Evolutionary conservation across 2,113 vertebrate species (phyloP).

Genomic region (Rostratula benghalensis): DNA sequence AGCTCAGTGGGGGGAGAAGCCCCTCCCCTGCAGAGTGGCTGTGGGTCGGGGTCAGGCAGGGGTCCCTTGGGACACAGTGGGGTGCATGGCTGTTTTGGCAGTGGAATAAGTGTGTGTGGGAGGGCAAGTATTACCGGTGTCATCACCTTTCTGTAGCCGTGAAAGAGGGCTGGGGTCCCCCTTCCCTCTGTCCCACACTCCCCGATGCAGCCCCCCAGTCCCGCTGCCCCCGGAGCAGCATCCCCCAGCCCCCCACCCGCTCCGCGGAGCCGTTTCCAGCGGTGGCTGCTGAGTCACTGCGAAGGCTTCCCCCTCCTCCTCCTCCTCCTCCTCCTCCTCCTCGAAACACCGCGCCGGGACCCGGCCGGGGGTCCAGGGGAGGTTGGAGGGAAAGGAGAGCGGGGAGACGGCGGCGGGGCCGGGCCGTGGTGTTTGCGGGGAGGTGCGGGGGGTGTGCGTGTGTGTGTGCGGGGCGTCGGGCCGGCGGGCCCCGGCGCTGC

Average conservation of each 20-base stretch:
- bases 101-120: neutral
- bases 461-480: neutral
- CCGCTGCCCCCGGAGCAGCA: neutral
- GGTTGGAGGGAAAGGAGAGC: too few species aligned
- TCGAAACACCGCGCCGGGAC: too few species aligned
- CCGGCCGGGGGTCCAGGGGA: too few species aligned
- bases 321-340: too few species aligned
- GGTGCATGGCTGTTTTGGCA: rapidly evolving
- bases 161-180: neutral
- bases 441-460: too few species aligned
- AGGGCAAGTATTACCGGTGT: rapidly evolving
- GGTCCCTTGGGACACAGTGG: neutral
- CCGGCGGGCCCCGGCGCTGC: conserved; percentile 15
- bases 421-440: too few species aligned
- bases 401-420: too few species aligned
- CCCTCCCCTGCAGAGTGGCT: neutral
- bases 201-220: rapidly evolving
- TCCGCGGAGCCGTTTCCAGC: neutral
- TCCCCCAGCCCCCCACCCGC: neutral
- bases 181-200: too few species aligned
- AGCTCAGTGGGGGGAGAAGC: rapidly evolving
- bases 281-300: conserved; percentile 44
- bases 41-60: neutral
- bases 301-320: too few species aligned
- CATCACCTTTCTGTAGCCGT: too few species aligned